A percentile compares a stretch with the other conserved stretches of the same genome.
phyloP scores from a whole-genome alignment of 2,113 vertebrate species.

The Balaenoptera acutorostrata region DNA sequence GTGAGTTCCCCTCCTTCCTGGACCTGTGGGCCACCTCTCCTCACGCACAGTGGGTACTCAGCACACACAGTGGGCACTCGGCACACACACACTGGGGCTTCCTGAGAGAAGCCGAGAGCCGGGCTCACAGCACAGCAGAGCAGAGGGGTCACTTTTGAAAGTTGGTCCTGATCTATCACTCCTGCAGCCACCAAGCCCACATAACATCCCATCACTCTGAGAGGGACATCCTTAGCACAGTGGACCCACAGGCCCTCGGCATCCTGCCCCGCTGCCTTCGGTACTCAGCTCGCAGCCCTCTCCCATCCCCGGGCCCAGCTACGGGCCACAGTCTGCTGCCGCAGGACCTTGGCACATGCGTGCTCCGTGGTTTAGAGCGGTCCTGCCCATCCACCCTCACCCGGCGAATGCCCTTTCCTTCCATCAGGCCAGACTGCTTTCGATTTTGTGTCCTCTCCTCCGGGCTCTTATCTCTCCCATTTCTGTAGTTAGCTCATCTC shows the following conservation, averaged over 20 bases:
- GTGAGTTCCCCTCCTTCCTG: not conserved
- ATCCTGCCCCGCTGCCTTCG: not conserved
- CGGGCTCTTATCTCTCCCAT: rapidly evolving
- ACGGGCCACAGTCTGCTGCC: rapidly evolving
- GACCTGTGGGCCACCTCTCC: not conserved
- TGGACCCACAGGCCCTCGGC: rapidly evolving
- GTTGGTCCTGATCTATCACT: rapidly evolving
- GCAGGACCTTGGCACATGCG: not conserved
- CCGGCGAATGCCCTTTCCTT: rapidly evolving
- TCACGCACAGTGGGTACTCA: rapidly evolving
- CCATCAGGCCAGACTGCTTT: rapidly evolving
- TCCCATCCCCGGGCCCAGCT: not conserved
- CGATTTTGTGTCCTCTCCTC: rapidly evolving
- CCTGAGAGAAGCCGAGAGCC: not conserved
- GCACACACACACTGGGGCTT: not conserved
- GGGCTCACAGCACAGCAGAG: not conserved
- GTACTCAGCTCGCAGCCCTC: not conserved
- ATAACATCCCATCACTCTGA: rapidly evolving
- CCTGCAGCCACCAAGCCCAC: rapidly evolving
- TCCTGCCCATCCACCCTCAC: rapidly evolving
- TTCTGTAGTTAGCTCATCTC: rapidly evolving
- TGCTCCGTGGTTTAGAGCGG: rapidly evolving
- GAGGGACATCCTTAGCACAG: rapidly evolving
- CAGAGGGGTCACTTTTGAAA: not conserved
- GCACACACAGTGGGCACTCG: rapidly evolving